phyloP scores from a whole-genome alignment of 30 jellyfish, hydroid and myxozoan species.

The Aurelia aurita region DNA sequence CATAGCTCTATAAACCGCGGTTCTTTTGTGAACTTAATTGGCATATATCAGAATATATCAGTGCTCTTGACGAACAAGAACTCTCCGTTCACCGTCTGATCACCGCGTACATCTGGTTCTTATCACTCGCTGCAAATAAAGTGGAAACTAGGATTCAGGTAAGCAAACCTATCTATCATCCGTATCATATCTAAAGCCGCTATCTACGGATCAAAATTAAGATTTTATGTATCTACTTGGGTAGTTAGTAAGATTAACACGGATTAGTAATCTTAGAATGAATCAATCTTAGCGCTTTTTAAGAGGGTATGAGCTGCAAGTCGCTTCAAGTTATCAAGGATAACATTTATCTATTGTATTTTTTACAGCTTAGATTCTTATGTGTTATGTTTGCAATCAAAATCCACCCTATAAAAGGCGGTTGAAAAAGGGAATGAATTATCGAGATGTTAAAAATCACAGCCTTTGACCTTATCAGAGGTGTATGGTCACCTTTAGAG shows the following conservation, averaged over 20 bases:
- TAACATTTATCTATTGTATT: constrained; percentile 43
- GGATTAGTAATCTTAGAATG: constrained; percentile 76
- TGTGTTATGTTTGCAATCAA: neutral
- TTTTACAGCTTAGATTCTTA: constrained; percentile 12
- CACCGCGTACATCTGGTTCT: constrained; percentile 36
- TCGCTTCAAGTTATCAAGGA: constrained; percentile 43
- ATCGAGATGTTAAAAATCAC: too few relatives aligned
- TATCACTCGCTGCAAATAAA: neutral
- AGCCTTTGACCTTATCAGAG: too few relatives aligned
- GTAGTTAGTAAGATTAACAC: constrained; percentile 71
- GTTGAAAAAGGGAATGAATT: too few relatives aligned
- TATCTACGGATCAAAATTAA: neutral
- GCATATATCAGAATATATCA: constrained; percentile 80
- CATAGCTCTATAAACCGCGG: constrained; percentile 84
- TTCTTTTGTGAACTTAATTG: constrained; percentile 85
- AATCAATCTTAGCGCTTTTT: constrained; percentile 67
- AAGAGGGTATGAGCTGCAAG: constrained; percentile 56
- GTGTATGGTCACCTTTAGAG: neutral
- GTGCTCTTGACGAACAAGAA: constrained; percentile 58
- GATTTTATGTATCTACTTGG: constrained; percentile 70
- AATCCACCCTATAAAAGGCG: neutral
- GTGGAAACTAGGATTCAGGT: neutral
- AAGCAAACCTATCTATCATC: neutral
- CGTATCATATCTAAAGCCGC: neutral
- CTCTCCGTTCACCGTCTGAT: constrained; percentile 52